phyloP scores from a whole-genome alignment of 2,113 vertebrate species.

The Tauraco erythrolophus region DNA sequence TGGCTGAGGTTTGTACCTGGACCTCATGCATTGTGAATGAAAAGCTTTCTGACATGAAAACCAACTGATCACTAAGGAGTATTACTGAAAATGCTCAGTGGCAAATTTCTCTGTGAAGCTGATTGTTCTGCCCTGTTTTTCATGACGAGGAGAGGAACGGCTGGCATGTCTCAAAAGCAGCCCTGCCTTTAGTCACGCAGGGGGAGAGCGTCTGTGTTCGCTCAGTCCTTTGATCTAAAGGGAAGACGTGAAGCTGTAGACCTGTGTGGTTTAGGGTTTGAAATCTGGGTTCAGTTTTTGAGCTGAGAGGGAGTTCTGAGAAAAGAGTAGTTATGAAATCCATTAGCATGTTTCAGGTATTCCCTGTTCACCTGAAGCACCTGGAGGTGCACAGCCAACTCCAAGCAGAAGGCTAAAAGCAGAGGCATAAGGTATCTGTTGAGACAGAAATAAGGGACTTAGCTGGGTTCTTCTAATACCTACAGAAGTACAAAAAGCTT shows the following conservation, averaged over 20 bases:
- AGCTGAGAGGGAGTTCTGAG: conserved; percentile 30
- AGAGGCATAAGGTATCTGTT: neutral
- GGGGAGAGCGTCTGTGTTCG: neutral
- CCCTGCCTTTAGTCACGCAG: neutral
- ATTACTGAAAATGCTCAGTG: conserved; percentile 27
- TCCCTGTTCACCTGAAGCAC: neutral
- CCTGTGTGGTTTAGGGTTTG: conserved; percentile 30
- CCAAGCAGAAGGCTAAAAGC: neutral
- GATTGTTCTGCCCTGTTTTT: conserved; percentile 56
- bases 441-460: neutral
- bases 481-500: neutral
- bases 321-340: neutral
- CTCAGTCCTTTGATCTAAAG: neutral
- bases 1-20: neutral
- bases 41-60: conserved; percentile 46
- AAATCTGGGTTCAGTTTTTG: conserved; percentile 35
- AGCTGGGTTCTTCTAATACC: neutral
- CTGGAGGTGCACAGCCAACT: neutral
- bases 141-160: conserved; percentile 38
- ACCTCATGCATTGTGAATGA: neutral
- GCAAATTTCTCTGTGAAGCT: conserved; percentile 36
- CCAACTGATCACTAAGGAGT: neutral
- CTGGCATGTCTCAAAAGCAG: conserved; percentile 36
- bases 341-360: conserved; percentile 1
- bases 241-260: conserved; percentile 22